Evolutionary conservation across 2,113 vertebrate species (phyloP).

Genomic region (Tachycineta bicolor): DNA sequence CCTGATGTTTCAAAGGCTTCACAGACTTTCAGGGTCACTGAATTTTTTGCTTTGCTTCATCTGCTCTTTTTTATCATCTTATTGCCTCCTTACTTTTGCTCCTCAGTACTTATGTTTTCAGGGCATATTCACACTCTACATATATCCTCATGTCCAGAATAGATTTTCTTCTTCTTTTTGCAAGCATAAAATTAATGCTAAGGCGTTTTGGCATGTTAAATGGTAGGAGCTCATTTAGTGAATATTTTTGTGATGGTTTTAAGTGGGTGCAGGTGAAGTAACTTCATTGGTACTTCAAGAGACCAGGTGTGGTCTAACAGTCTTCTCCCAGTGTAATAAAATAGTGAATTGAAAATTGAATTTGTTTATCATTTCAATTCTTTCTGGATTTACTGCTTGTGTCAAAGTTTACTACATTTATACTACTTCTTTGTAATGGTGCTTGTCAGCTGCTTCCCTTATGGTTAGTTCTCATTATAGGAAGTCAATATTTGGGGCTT

Average conservation of each 20-base stretch:
- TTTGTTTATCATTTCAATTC: not conserved
- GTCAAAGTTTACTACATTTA: not conserved
- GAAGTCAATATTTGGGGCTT: constrained; percentile 43
- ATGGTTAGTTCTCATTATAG: not conserved
- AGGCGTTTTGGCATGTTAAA: constrained; percentile 9
- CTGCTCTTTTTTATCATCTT: not conserved
- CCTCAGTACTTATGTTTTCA: not conserved
- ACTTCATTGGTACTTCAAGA: not conserved
- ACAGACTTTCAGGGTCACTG: not conserved
- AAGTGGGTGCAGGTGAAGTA: not conserved
- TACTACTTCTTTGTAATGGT: constrained; percentile 23
- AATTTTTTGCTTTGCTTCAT: constrained; percentile 20
- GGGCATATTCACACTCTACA: not conserved
- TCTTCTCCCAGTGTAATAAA: not conserved
- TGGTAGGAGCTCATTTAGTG: not conserved
- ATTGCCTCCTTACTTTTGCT: not conserved
- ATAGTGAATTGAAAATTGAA: not conserved
- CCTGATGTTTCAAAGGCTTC: not conserved
- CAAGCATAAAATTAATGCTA: constrained; percentile 32
- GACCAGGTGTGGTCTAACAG: not conserved
- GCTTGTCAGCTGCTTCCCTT: constrained; percentile 56
- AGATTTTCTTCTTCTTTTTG: not conserved
- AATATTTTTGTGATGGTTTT: not conserved
- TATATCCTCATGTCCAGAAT: constrained; percentile 1
- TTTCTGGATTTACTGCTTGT: not conserved